Base-by-base conservation (phyloP, 2,113 vertebrate species). In the Forbesichthys agassizii region DNA sequence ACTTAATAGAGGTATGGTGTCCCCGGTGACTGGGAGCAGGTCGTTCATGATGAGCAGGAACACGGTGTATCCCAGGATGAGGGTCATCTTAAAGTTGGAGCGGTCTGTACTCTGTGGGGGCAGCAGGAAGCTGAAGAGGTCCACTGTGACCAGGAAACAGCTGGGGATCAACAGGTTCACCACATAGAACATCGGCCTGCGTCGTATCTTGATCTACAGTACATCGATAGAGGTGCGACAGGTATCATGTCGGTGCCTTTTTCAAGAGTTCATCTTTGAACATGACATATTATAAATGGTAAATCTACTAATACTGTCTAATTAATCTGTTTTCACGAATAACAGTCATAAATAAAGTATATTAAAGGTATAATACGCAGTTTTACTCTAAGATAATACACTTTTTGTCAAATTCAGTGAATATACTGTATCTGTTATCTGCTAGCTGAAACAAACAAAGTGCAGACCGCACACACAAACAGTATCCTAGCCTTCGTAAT, bases 31-130 rank as follows among this genome's bases (percentile, higher is more conserved):
- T 0, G 94, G 93, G 58, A 94, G 85, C 68, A 94, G 56, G 73
- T 93, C 82, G 3, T 92, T 94, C 91, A 93, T 93, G 65, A 92
- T 88, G 78, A 94, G 90, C 73, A 94, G 84, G 80, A 94, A 94
- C 49, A 94, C 86, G 0, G 90, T 92, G 86, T 94, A 93, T 63
- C 93, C 94, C 78, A 94, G 74, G 54, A 94, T 93, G 13, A 95
- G 87, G 0, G 92, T 94, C 86, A 93, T 93, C 86, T 93, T 94
- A 69, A 94, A 94, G 42, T 91, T 75, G 0, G 91, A 92, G 0
- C 89, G 78, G 62, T 88, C 94, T 11, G 85, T 72, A 1, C 16
- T 88, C 66, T 93, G 88, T 1, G 89, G 86, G 0, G 92, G 93
- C 55, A 95, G 81, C 59, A 91, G 88, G 88, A 95, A 94, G 77